These are phyloP conservation scores for Leptothorax acervorum DNA, from an alignment of 2,888 invertebrate species.

Conservation along the genomic window DNA sequence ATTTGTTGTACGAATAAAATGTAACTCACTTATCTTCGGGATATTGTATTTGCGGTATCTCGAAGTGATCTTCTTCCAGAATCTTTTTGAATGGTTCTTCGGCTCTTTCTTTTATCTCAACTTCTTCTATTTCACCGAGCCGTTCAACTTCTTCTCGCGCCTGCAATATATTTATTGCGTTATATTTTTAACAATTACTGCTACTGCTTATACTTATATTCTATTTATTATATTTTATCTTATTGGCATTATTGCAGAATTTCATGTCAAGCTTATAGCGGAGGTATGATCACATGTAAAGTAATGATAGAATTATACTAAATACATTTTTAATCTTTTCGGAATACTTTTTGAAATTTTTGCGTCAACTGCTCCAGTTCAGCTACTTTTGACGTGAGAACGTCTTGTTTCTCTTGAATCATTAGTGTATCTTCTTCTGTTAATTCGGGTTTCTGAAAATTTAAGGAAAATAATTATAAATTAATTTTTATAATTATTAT, in stretches of 20 bases:
- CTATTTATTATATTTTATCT: background rate
- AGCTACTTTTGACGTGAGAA: constrained; percentile 88
- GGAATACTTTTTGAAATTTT: constrained; percentile 87
- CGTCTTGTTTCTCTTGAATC: constrained; percentile 87
- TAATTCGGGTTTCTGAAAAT: constrained; percentile 87
- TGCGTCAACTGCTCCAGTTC: constrained; percentile 88
- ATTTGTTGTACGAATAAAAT: background rate
- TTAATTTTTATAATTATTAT: background rate
- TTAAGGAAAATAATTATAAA: constrained; percentile 3
- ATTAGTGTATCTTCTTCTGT: constrained; percentile 87
- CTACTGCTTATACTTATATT: background rate
- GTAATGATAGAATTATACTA: constrained; percentile 78
- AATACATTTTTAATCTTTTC: constrained; percentile 82
- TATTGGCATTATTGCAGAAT: background rate
- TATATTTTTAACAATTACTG: background rate
- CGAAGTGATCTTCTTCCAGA: constrained; percentile 71
- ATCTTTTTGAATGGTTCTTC: constrained; percentile 5
- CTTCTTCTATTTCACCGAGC: constrained; percentile 6
- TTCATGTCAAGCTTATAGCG: constrained; percentile 59
- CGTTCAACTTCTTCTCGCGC: constrained; percentile 2
- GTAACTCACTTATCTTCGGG: constrained; percentile 81
- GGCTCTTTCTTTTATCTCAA: background rate
- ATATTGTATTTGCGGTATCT: constrained; percentile 78
- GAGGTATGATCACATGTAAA: constrained; percentile 76
- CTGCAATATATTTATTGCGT: constrained; percentile 17